Evolutionary conservation across 2,888 invertebrate species (phyloP).

Genomic region (Cynaeus angustus): DNA sequence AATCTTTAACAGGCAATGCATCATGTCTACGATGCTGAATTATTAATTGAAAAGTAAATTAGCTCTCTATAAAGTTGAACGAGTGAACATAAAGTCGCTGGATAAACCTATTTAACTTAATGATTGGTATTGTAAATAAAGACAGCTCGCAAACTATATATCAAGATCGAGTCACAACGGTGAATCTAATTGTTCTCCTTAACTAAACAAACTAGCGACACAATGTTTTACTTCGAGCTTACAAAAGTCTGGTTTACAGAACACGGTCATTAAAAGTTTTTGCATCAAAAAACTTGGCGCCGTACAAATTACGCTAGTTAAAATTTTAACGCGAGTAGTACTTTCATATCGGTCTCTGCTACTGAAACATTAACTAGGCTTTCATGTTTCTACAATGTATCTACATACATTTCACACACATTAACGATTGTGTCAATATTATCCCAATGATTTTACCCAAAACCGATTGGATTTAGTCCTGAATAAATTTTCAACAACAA

Average conservation of each 20-base stretch:
- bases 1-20: slow-evolving; percentile 26
- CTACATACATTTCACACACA: not conserved
- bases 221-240: slow-evolving; percentile 24
- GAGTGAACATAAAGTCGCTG: slow-evolving; percentile 16
- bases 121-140: slow-evolving; percentile 32
- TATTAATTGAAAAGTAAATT: slow-evolving; percentile 32
- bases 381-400: not conserved
- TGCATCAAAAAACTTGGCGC: slow-evolving; percentile 41
- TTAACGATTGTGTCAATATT: slow-evolving; percentile 6
- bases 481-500: not conserved
- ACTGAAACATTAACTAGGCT: not conserved
- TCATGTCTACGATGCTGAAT: slow-evolving; percentile 16
- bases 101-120: slow-evolving; percentile 5
- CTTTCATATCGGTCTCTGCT: not conserved
- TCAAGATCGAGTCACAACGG: slow-evolving; percentile 15
- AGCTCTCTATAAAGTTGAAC: slow-evolving; percentile 17
- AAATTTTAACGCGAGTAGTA: slow-evolving; percentile 26
- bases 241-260: slow-evolving; percentile 34
- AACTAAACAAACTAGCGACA: slow-evolving; percentile 32
- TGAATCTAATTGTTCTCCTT: slow-evolving; percentile 31
- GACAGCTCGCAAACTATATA: slow-evolving; percentile 10
- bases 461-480: slow-evolving; percentile 3
- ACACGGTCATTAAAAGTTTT: slow-evolving; percentile 43
- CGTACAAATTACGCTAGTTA: slow-evolving; percentile 38
- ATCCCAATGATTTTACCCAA: not conserved